phyloP scores from a whole-genome alignment of 2,888 invertebrate species.

The Caradrina kadenii region DNA sequence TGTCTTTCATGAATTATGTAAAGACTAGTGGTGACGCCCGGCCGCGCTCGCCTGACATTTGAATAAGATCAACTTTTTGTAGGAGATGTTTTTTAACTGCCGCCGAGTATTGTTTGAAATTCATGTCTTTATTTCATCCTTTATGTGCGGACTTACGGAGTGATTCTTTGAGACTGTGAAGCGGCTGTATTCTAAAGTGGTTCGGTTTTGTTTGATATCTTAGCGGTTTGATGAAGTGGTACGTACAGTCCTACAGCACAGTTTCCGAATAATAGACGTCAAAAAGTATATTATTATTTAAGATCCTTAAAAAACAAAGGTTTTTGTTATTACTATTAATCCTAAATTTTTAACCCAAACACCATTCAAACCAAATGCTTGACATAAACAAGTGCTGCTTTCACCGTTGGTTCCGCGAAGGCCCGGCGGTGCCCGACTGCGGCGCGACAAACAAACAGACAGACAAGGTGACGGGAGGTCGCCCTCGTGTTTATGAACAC shows the following conservation, averaged over 20 bases:
- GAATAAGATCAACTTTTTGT: slow-evolving; percentile 64
- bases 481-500: slow-evolving; percentile 62
- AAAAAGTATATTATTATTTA: background rate
- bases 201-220: background rate
- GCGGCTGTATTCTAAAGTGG: background rate
- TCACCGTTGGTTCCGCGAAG: slow-evolving; percentile 56
- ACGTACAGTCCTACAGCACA: too few species aligned
- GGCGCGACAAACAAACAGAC: slow-evolving; percentile 70
- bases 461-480: slow-evolving; percentile 73
- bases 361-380: slow-evolving; percentile 64
- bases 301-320: background rate
- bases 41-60: slow-evolving; percentile 60
- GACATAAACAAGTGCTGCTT: slow-evolving; percentile 63
- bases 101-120: slow-evolving; percentile 42
- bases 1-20: slow-evolving; percentile 78
- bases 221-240: background rate
- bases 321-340: slow-evolving; percentile 20
- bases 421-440: slow-evolving; percentile 31
- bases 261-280: background rate
- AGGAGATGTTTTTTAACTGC: slow-evolving; percentile 49
- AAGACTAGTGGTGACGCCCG: slow-evolving; percentile 49
- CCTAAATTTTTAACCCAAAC: slow-evolving; percentile 27
- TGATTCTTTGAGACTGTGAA: background rate
- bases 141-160: slow-evolving; percentile 18
- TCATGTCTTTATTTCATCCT: slow-evolving; percentile 46